Evolutionary conservation across 2,888 invertebrate genomes (phyloP).

Genomic region (Orthonychiurus folsomi): DNA sequence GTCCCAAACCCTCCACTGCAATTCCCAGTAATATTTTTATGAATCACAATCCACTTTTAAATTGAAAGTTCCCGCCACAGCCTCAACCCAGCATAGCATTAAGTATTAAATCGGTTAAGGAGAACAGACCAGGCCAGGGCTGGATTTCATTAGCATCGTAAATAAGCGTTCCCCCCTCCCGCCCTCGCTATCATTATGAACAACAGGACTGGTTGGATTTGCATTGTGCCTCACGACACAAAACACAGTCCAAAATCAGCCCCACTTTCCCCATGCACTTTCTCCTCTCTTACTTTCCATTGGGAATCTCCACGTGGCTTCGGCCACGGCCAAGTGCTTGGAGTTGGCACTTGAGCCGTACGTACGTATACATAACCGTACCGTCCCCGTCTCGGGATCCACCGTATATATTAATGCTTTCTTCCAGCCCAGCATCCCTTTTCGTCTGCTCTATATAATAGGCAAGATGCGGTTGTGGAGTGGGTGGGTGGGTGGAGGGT

Average conservation of each 20-base stretch:
- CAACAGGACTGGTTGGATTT: neutral
- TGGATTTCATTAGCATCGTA: neutral
- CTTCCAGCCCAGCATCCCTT: neutral
- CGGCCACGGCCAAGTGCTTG: neutral
- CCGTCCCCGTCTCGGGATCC: neutral
- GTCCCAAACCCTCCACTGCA: too few species aligned
- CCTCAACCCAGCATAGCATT: too few species aligned
- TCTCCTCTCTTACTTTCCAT: neutral
- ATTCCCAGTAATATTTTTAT: too few species aligned
- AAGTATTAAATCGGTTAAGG: too few species aligned
- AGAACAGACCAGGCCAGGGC: too few species aligned
- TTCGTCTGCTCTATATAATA: neutral
- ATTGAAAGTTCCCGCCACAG: too few species aligned
- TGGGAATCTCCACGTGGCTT: neutral
- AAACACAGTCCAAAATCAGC: neutral
- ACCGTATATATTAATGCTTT: slow-evolving; percentile 1
- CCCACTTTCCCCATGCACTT: neutral
- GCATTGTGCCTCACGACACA: neutral
- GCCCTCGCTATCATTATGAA: neutral
- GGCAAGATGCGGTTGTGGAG: neutral
- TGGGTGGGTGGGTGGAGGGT: neutral
- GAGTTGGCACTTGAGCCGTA: neutral
- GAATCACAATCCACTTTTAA: too few species aligned
- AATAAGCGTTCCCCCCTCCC: neutral
- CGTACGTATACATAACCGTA: neutral